These are phyloP conservation scores for Cherax destructor DNA, from an alignment of 1,140 invertebrate genomes.

Conservation along the genomic window DNA sequence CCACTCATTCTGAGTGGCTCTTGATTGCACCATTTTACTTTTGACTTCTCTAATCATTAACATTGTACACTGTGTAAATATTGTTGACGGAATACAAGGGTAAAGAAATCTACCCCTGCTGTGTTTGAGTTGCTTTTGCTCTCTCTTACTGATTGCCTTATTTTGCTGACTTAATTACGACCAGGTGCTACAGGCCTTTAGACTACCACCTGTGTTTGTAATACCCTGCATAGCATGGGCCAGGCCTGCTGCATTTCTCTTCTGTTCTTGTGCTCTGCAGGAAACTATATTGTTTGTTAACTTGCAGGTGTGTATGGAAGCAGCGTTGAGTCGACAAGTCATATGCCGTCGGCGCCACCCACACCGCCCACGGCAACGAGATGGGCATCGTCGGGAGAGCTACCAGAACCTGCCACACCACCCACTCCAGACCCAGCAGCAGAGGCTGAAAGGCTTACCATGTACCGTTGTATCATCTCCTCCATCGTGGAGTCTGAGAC, in stretches of 20 bases:
- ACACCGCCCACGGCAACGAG: constrained; percentile 63
- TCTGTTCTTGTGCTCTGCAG: background rate
- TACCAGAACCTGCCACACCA: constrained; percentile 17
- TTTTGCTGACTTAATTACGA: background rate
- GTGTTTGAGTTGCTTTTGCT: background rate
- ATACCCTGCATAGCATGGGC: too few relatives aligned
- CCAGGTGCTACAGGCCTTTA: too few relatives aligned
- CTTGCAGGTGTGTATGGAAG: constrained; percentile 74
- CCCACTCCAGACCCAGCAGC: constrained; percentile 47
- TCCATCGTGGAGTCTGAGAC: constrained; percentile 94
- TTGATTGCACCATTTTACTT: too few relatives aligned
- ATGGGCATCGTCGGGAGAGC: constrained; percentile 45
- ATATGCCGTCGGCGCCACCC: constrained; percentile 69
- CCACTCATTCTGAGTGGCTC: too few relatives aligned
- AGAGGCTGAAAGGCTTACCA: constrained; percentile 78
- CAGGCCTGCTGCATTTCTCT: background rate
- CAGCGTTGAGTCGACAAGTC: constrained; percentile 74
- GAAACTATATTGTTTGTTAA: too few relatives aligned
- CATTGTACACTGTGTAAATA: too few relatives aligned
- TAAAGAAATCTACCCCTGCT: too few relatives aligned
- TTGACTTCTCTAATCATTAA: too few relatives aligned
- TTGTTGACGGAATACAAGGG: too few relatives aligned
- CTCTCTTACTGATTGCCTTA: background rate
- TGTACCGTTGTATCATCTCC: constrained; percentile 88
- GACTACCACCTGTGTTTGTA: too few relatives aligned